Evolutionary conservation across 2,113 vertebrate species (phyloP), one percentile per base, ranked within the genome.

Genomic region (Genyomyrus donnyi): DNA sequence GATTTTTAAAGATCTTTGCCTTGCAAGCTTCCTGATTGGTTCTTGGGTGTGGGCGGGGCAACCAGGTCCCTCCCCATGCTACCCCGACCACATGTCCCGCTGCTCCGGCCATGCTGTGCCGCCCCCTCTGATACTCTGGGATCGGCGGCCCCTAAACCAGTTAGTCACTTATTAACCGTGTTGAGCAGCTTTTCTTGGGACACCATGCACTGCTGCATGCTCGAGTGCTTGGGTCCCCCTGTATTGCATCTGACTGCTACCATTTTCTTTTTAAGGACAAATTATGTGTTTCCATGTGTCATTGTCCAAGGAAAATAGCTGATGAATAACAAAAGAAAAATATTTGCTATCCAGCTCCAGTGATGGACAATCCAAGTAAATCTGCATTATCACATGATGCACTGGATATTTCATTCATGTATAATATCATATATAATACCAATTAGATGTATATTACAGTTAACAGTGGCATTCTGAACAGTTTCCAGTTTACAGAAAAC

Each of bases 121-220:
- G 13, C 50, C 46, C 58, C 62, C 58, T 31, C 70, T 50, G 35
- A 21, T 46, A 48, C 17, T 45, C 42, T 9, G 45, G 83, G 42
- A 85, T 13, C 39, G 11, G 31, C 31, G 3, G 70, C 48, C 27
- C 42, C 89, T n/a, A 45, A 21, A 89, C 39, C 80, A 58, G 39
- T 24, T 31, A 58, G 89, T 85, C 80, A 85, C 80, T 62, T 5
- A 89, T 89, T 89, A 85, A 89, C 77, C 6, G 11, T 7, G 17
- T 3, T 7, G 19, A 42, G 17, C 56, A 19, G 86, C 27, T 24
- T 70, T 31, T 31, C 58, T 11, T 70, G 9, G 9, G 62, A 31
- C 62, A 49, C 83, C 21, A 17, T 8, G 49, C 85, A 35, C 3
- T 53, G 8, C 9, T 27, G 13, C 50, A 39, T 17, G 50, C 49